Percentiles rank a stretch among this genome's conserved stretches.
These are phyloP conservation scores for Columba livia DNA, from an alignment of 2,113 vertebrate genomes.

Conservation along the genomic window DNA sequence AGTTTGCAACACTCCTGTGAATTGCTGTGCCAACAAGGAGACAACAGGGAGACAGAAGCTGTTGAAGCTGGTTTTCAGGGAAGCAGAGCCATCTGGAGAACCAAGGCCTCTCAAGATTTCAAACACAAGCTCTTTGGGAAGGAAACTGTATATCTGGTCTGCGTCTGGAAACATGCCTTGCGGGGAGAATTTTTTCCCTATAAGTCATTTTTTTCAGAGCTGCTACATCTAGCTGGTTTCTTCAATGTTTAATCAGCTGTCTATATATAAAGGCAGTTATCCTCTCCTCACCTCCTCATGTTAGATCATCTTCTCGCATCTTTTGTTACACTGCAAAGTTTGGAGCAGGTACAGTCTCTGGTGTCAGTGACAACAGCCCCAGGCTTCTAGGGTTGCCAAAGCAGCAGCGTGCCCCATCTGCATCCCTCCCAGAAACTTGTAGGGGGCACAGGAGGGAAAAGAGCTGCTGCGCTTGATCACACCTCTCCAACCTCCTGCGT, in stretches of 20 bases:
- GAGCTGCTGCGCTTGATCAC: not conserved
- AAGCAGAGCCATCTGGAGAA: not conserved
- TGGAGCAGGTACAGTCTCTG: not conserved
- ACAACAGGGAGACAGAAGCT: not conserved
- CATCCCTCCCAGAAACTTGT: not conserved
- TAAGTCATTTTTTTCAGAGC: not conserved
- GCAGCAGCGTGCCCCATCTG: not conserved
- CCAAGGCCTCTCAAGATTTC: not conserved
- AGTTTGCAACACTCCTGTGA: not conserved
- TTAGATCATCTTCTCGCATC: not conserved
- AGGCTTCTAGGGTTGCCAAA: not conserved
- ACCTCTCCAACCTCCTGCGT: not conserved
- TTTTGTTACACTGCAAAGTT: not conserved
- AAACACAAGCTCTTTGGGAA: not conserved
- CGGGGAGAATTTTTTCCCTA: not conserved
- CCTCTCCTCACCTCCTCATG: slow-evolving; percentile 31
- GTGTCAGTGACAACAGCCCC: not conserved
- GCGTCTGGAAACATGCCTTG: not conserved
- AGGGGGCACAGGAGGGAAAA: not conserved
- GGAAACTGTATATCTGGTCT: not conserved
- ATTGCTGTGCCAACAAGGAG: not conserved
- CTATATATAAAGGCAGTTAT: slow-evolving; percentile 6
- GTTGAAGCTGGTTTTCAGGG: accelerated
- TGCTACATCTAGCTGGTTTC: not conserved
- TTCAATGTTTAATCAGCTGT: slow-evolving; percentile 24